Percentiles rank a stretch among this genome's conserved stretches.
Evolutionary conservation across 2,113 vertebrate genomes (phyloP).

Genomic region (Solea senegalensis): DNA sequence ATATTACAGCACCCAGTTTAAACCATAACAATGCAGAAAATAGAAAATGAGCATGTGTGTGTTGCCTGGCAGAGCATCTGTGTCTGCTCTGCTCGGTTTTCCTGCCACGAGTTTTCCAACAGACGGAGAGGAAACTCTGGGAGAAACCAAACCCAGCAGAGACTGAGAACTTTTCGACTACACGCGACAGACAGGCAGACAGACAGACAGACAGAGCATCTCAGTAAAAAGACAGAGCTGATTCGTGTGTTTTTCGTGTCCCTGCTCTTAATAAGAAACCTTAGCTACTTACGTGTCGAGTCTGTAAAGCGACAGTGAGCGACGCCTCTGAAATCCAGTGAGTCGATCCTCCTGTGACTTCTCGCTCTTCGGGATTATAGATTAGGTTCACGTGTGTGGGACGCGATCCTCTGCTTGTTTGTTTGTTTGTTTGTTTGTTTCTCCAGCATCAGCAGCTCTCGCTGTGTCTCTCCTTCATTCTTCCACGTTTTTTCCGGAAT

Average conservation of each 20-base stretch:
- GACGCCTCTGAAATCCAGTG: conserved; percentile 14
- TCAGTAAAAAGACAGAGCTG: too few species aligned
- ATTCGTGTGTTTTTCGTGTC: neutral
- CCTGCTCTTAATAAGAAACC: neutral
- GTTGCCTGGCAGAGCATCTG: conserved; percentile 33
- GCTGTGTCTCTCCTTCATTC: conserved; percentile 48
- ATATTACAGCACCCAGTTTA: neutral
- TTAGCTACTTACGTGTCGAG: conserved; percentile 55
- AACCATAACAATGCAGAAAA: neutral
- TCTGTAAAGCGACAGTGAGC: neutral
- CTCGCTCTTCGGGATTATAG: neutral
- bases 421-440: neutral
- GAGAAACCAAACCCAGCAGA: neutral
- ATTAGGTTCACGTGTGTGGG: neutral
- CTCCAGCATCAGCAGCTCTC: neutral
- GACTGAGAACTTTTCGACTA: neutral
- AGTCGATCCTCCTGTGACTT: neutral
- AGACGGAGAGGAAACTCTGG: neutral
- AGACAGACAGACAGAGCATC: neutral
- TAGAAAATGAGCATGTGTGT: neutral
- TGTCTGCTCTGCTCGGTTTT: conserved; percentile 41
- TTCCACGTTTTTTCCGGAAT: conserved; percentile 62
- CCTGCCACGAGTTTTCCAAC: conserved; percentile 67
- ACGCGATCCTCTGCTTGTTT: neutral
- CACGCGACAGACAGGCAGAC: neutral